A percentile compares a stretch with the other conserved stretches of the same genome.
These are phyloP conservation scores for Channa maculata DNA, from an alignment of 2,113 vertebrate species.

Conservation along the genomic window DNA sequence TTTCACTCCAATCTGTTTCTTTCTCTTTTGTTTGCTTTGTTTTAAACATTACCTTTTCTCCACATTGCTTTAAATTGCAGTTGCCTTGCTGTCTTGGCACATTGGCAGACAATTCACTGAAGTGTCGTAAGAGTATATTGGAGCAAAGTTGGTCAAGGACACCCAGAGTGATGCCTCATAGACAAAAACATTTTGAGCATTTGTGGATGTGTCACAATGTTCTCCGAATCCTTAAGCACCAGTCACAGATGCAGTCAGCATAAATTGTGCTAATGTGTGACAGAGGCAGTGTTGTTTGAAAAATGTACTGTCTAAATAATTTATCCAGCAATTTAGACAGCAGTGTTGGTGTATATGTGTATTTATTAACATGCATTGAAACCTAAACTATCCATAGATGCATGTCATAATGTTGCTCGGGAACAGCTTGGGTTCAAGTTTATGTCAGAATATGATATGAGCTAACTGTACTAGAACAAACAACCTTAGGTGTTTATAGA, in stretches of 20 bases:
- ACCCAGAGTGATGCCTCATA: conserved; percentile 3
- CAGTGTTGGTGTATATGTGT: conserved; percentile 1
- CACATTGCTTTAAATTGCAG: not conserved
- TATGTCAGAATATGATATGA: not conserved
- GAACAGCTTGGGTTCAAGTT: conserved; percentile 23
- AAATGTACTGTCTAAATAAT: not conserved
- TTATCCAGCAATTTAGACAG: conserved; percentile 1
- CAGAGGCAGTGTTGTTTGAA: not conserved
- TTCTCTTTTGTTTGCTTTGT: not conserved
- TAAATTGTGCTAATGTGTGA: not conserved
- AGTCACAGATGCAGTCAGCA: not conserved
- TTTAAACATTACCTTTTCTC: no score
- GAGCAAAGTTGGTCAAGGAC: conserved; percentile 39
- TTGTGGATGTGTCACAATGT: not conserved
- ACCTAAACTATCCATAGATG: not conserved
- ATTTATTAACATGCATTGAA: not conserved
- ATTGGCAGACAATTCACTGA: conserved; percentile 1
- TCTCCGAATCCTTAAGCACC: not conserved
- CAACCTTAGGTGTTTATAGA: not conserved
- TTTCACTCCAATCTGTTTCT: not conserved
- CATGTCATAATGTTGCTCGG: conserved; percentile 40
- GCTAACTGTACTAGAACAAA: not conserved
- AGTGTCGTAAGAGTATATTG: conserved; percentile 11
- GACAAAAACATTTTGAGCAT: not conserved
- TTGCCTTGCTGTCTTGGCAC: not conserved